Conservation (phyloP, 1,140 invertebrate genomes). For the Listronotus oregonensis region DNA sequence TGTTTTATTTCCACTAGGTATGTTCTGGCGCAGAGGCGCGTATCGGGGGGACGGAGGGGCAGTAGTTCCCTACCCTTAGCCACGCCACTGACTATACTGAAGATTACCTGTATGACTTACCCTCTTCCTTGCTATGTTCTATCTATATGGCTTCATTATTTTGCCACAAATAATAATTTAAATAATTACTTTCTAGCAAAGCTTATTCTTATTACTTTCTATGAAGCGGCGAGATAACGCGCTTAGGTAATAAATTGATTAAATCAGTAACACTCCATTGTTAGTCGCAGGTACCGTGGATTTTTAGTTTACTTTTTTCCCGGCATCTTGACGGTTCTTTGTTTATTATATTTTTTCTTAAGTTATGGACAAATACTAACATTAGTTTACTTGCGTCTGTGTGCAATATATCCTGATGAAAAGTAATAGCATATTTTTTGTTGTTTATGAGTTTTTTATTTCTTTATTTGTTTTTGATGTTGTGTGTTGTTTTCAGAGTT, state of each 20-base stretch:
- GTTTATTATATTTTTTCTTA: neutral
- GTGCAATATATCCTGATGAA: too few species aligned
- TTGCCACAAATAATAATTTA: slow-evolving; percentile 8
- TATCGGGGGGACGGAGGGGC: too few species aligned
- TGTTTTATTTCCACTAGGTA: too few species aligned
- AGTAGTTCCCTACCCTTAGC: too few species aligned
- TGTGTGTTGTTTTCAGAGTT: slow-evolving; percentile 69
- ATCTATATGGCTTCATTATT: slow-evolving; percentile 3
- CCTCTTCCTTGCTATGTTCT: too few species aligned
- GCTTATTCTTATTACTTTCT: slow-evolving; percentile 25
- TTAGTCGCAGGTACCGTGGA: slow-evolving; percentile 1
- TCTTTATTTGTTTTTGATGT: too few species aligned
- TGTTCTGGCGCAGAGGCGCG: too few species aligned
- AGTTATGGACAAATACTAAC: neutral
- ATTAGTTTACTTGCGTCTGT: too few species aligned
- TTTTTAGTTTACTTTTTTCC: slow-evolving; percentile 10
- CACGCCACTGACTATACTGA: too few species aligned
- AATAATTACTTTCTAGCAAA: slow-evolving; percentile 19
- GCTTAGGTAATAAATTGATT: slow-evolving; percentile 25
- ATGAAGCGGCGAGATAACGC: slow-evolving; percentile 10
- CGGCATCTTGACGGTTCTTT: slow-evolving; percentile 9
- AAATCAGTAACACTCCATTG: slow-evolving; percentile 21
- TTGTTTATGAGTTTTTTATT: too few species aligned
- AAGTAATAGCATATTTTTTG: too few species aligned
- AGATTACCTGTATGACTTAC: too few species aligned